Conservation (phyloP, 2,113 vertebrate species). For the Neolamprologus sp. region DNA sequence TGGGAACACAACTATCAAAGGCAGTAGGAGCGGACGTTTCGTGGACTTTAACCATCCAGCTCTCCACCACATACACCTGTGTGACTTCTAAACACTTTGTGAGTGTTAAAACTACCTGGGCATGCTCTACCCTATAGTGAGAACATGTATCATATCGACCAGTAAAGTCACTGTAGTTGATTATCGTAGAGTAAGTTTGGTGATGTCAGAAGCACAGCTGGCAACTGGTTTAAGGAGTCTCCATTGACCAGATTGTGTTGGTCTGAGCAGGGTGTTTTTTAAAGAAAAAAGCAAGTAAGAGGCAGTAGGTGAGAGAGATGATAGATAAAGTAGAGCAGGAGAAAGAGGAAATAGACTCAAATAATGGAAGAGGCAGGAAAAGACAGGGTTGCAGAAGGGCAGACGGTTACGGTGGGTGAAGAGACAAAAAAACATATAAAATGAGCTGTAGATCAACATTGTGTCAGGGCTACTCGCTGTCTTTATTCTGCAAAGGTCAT, state of each 20-base stretch:
- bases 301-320: neutral
- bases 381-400: neutral
- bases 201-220: constrained; percentile 5
- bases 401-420: neutral
- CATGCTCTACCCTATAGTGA: neutral
- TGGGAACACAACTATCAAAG: neutral
- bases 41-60: neutral
- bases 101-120: neutral
- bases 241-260: constrained; percentile 1
- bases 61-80: no score
- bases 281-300: neutral
- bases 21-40: fast-evolving
- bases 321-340: neutral
- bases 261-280: neutral
- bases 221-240: constrained; percentile 26
- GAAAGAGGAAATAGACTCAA: neutral
- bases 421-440: constrained; percentile 7
- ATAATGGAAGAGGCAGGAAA: neutral
- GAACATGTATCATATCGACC: neutral
- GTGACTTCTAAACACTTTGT: neutral
- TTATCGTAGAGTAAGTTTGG: neutral
- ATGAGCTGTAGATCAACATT: constrained; percentile 1
- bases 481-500: constrained; percentile 38
- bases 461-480: neutral
- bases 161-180: neutral